Evolutionary conservation across 2,113 vertebrate genomes (phyloP).

Genomic region (Neolamprologus toae): DNA sequence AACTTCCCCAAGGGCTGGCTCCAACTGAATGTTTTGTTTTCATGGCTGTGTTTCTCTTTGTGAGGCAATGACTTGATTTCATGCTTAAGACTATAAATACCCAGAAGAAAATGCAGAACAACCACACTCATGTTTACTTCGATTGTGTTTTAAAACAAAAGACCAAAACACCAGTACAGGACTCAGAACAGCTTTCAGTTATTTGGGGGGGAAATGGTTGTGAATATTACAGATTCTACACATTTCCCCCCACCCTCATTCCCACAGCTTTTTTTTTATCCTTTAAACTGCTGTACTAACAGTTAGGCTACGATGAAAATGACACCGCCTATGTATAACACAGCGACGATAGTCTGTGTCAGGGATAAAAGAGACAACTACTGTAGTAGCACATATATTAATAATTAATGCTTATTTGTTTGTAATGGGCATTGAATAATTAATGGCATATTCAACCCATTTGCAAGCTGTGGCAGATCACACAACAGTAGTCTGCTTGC

Average conservation of each 20-base stretch:
- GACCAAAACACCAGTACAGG: not conserved
- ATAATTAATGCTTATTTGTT: conserved; percentile 70
- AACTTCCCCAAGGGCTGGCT: not conserved
- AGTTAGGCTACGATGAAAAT: not conserved
- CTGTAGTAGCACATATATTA: conserved; percentile 47
- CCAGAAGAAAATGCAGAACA: not conserved
- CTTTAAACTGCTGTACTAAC: not conserved
- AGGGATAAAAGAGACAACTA: conserved; percentile 41
- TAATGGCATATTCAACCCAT: conserved; percentile 68
- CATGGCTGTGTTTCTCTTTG: conserved; percentile 12
- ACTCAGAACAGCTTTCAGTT: not conserved
- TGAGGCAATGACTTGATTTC: conserved; percentile 27
- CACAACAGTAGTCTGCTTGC: conserved; percentile 8
- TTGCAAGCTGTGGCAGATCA: conserved; percentile 48
- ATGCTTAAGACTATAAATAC: conserved; percentile 18
- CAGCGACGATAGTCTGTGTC: not conserved
- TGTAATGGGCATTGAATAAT: conserved; percentile 74
- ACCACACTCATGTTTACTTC: not conserved
- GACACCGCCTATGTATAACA: conserved; percentile 3
- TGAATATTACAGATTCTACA: not conserved
- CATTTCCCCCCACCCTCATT: not conserved
- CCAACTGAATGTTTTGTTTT: conserved; percentile 2
- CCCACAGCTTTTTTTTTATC: not conserved
- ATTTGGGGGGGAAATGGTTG: not conserved
- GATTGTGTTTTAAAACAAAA: conserved; percentile 8